Evolutionary conservation across 2,113 vertebrate genomes (phyloP), one percentile per base, ranked within the genome.

Genomic region (Chaetodon auriga): DNA sequence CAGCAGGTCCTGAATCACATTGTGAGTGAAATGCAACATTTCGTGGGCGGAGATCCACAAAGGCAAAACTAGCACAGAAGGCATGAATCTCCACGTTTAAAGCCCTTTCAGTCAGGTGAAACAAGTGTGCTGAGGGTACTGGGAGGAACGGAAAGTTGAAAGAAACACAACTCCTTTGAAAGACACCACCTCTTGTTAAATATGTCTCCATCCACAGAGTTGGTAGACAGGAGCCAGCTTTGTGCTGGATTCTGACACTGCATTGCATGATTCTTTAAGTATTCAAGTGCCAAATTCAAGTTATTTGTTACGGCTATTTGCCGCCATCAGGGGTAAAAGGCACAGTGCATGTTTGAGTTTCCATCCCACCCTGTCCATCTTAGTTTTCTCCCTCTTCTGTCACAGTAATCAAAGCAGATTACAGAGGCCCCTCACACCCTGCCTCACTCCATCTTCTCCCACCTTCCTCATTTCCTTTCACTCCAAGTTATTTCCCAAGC

Each of bases 401-500:
- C 55, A 6, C 0, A 15, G 46, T 55, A 70, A 81, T 83, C 75
- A 68, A 49, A 48, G 41, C 53, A 45, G 68, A 84, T 64, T 49
- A 75, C 81, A 64, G 68, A 84, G 71, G 66, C 81, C 75, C 72
- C 76, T 85, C 84, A 43, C 58, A 54, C 58, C 48, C 68, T 15
- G 69, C 72, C 25, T 79, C 84, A 46, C 78, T 90, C 80, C 55
- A 86, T 90, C 82, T 70, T 82, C 83, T 75, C 30, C 69, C 49
- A 30, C 75, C 69, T 35, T 11, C 48, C 78, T 77, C 57, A 68
- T 64, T 80, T 55, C 61, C 63, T 18, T 23, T 48, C 77, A 78
- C 68, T 71, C 75, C 61, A 18, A 53, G 78, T 83, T 82, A 85
- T 91, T 90, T 86, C 75, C 71, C 48, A 75, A 46, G 79, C 82